Percentiles rank a stretch among this genome's conserved stretches.
Conservation (phyloP, 2,888 invertebrate genomes). For the Margaritifera margaritifera region DNA sequence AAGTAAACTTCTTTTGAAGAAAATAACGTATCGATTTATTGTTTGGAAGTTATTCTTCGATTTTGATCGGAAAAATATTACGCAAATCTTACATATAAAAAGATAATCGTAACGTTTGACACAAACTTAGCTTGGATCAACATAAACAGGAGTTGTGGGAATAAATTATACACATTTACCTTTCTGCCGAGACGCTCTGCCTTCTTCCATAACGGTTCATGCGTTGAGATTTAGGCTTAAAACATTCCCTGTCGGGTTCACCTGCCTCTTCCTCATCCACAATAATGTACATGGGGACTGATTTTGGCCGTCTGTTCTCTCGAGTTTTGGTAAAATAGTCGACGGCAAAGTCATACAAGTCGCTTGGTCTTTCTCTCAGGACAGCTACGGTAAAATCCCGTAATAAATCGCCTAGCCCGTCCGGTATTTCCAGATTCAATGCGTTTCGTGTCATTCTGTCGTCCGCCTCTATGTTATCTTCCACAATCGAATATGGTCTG, state of each 20-base stretch:
- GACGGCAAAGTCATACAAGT: slow-evolving; percentile 70
- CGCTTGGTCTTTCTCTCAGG: slow-evolving; percentile 67
- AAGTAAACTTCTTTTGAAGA: too few species aligned
- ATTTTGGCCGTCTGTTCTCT: slow-evolving; percentile 62
- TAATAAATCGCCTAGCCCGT: slow-evolving; percentile 70
- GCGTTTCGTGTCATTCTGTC: too few species aligned
- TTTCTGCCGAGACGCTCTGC: slow-evolving; percentile 70
- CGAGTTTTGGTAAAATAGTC: slow-evolving; percentile 69
- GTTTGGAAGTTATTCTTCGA: background rate
- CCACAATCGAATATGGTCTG: too few species aligned
- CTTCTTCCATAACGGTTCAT: slow-evolving; percentile 67
- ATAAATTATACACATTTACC: too few species aligned
- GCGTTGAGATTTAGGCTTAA: slow-evolving; percentile 65
- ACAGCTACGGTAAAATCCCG: slow-evolving; percentile 72
- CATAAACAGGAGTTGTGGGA: too few species aligned
- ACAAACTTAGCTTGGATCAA: too few species aligned
- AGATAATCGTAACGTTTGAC: background rate
- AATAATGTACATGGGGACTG: slow-evolving; percentile 72
- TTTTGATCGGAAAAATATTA: background rate
- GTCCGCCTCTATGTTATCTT: too few species aligned
- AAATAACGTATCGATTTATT: too few species aligned
- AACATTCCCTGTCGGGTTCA: slow-evolving; percentile 67
- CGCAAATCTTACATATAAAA: background rate
- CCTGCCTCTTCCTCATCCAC: slow-evolving; percentile 69
- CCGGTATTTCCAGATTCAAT: slow-evolving; percentile 71